Conservation (phyloP, 2,797 vertebrate genomes). For the Melanotaenia boesemani region DNA sequence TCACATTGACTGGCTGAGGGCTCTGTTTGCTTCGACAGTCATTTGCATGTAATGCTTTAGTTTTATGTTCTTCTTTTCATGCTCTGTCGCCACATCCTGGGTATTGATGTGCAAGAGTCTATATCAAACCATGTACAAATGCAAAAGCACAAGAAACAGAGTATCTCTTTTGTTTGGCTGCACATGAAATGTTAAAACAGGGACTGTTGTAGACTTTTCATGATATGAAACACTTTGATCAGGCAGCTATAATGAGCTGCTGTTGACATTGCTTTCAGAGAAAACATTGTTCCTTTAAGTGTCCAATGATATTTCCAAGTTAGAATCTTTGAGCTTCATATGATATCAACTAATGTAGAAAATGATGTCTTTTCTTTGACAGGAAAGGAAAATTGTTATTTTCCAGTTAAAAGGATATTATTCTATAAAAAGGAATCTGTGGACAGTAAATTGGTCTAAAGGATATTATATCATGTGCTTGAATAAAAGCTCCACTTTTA, state of each 20-base stretch:
- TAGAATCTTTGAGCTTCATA: constrained; percentile 26
- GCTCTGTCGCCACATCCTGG: constrained; percentile 38
- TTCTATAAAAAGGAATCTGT: constrained; percentile 25
- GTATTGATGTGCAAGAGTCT: constrained; percentile 47
- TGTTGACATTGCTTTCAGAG: constrained; percentile 59
- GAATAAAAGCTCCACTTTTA: constrained; percentile 26
- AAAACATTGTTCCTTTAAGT: constrained; percentile 57
- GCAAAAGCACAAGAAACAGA: constrained; percentile 54
- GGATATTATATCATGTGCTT: constrained; percentile 28
- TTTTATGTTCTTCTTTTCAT: constrained; percentile 47
- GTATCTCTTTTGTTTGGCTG: constrained; percentile 56
- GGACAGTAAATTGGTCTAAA: constrained; percentile 8
- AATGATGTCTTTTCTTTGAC: constrained; percentile 40
- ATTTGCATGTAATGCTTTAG: constrained; percentile 45
- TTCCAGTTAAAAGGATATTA: constrained; percentile 14
- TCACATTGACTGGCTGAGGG: constrained; percentile 44
- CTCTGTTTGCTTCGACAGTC: constrained; percentile 35
- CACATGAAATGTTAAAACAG: constrained; percentile 54
- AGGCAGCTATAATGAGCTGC: constrained; percentile 62
- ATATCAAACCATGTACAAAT: constrained; percentile 57
- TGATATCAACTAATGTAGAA: constrained; percentile 27
- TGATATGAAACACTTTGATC: constrained; percentile 69
- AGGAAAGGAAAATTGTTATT: constrained; percentile 16
- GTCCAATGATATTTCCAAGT: constrained; percentile 50
- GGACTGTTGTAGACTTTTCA: constrained; percentile 35